Evolutionary conservation across 2,888 invertebrate genomes (phyloP).

Genomic region (Monochamus alternatus): DNA sequence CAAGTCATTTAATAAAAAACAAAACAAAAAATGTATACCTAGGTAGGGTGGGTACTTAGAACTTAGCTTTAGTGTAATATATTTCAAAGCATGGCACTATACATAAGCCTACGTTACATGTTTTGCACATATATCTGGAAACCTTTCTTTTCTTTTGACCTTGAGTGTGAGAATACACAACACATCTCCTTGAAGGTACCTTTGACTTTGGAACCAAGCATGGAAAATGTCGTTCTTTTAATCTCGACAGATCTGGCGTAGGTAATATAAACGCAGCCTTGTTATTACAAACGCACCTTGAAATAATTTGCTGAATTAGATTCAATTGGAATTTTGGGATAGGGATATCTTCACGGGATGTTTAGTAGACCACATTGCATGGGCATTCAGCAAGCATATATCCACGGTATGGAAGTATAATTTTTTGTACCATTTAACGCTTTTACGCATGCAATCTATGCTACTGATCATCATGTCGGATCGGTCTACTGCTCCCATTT

Average conservation of each 20-base stretch:
- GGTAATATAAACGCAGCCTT: slow-evolving; percentile 14
- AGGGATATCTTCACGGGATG: slow-evolving; percentile 17
- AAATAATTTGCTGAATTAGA: slow-evolving; percentile 35
- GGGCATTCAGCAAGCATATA: slow-evolving; percentile 53
- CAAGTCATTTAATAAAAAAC: no score
- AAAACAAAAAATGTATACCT: no score
- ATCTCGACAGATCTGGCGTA: slow-evolving; percentile 9
- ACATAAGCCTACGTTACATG: slow-evolving; percentile 28
- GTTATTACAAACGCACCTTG: slow-evolving; percentile 29
- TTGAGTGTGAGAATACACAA: slow-evolving; percentile 32
- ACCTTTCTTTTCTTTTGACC: slow-evolving; percentile 32
- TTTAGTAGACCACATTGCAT: slow-evolving; percentile 38
- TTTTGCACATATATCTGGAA: slow-evolving; percentile 25
- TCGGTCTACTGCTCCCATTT: slow-evolving; percentile 40
- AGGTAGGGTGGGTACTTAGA: slow-evolving; percentile 7
- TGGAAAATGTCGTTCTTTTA: slow-evolving; percentile 14
- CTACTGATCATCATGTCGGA: slow-evolving; percentile 38
- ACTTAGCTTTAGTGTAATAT: slow-evolving; percentile 26
- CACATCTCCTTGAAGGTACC: slow-evolving; percentile 31
- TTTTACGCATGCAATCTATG: slow-evolving; percentile 60
- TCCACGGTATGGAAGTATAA: slow-evolving; percentile 61
- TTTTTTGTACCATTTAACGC: slow-evolving; percentile 63
- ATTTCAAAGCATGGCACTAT: slow-evolving; percentile 23
- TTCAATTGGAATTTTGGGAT: slow-evolving; percentile 40
- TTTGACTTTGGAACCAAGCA: slow-evolving; percentile 7